Conservation (phyloP, 2,797 vertebrate species). For the Falco biarmicus region DNA sequence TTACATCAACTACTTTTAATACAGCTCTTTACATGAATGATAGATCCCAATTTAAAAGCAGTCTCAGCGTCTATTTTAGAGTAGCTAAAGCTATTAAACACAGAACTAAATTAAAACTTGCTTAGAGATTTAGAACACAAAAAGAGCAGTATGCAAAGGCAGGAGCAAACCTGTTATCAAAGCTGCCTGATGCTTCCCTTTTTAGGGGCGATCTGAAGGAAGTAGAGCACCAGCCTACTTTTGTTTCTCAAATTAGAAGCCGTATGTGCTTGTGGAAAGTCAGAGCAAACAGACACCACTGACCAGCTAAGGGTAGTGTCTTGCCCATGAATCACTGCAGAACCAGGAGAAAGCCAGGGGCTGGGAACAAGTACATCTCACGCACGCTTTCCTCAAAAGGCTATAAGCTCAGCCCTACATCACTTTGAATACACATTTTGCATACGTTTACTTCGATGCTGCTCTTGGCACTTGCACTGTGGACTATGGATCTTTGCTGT, state of each 20-base stretch:
- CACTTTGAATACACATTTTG: neutral
- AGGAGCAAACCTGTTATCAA: neutral
- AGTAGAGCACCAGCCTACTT: neutral
- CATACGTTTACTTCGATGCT: neutral
- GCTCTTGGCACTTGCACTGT: neutral
- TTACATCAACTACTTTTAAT: neutral
- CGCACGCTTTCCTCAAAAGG: neutral
- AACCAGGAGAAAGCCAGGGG: neutral
- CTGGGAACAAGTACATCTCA: neutral
- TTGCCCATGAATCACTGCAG: rapidly evolving
- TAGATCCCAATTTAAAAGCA: neutral
- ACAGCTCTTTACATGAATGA: neutral
- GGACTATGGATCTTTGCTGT: neutral
- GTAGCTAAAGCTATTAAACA: neutral
- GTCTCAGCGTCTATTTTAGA: neutral
- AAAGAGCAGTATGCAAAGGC: neutral
- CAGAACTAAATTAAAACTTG: neutral
- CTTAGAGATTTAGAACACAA: neutral
- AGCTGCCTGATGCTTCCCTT: neutral
- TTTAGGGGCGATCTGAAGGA: neutral
- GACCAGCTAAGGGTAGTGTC: neutral
- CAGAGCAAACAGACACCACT: rapidly evolving
- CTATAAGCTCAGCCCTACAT: neutral
- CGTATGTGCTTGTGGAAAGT: neutral
- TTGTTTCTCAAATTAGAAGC: neutral